Evolutionary conservation across 2,888 invertebrate genomes (phyloP), one percentile per base, ranked within the genome.

Genomic region (Cheilosia impressa): DNA sequence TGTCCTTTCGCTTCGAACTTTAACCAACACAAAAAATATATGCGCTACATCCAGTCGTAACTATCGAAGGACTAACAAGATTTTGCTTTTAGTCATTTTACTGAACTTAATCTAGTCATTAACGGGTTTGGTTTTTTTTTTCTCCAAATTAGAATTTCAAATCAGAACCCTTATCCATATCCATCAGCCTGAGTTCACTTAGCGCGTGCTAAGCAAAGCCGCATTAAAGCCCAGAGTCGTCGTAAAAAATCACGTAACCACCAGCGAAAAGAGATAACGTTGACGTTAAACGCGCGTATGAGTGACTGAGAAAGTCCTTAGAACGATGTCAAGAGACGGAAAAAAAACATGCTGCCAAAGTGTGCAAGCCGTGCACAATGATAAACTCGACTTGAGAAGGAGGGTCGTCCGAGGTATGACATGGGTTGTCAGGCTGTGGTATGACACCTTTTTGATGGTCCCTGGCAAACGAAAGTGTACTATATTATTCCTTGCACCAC

Each of bases 301-400:
- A 66, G 62, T 60, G 66, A 77, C 55, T 83, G 43, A 55, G 62
- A 78, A 72, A 72, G 60, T 68, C 60, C 72, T 72, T 68, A 62
- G 66, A 83, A 83, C 17, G 79, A 79, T 84, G 79, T 79, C 83
- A 84, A 84, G 73, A 84, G 79, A 84, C 69, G 75, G 69, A 69
- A 38, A 38, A 9, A 38, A 38, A 75, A 84, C 68, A 78, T 73
- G 69, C 68, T 65, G 41, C 68, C 63, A 78, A 73, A 73, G 69
- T 65, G 58, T 65, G 31, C 62, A 53, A 68, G 75, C 60, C 47
- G 31, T 71, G 66, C 66, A 66, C 62, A 43, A 60, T 60, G 81
- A 81, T 58, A 55, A 69, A 76, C 68, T 65, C 73, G 43, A 53
- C 53, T 60, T 72, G 19, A 31, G 47, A 58, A 13, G 17, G 45